Percentiles rank a stretch among this genome's conserved stretches.
Evolutionary conservation across 2,888 invertebrate genomes (phyloP).

Genomic region (Carterocephalus palaemon): DNA sequence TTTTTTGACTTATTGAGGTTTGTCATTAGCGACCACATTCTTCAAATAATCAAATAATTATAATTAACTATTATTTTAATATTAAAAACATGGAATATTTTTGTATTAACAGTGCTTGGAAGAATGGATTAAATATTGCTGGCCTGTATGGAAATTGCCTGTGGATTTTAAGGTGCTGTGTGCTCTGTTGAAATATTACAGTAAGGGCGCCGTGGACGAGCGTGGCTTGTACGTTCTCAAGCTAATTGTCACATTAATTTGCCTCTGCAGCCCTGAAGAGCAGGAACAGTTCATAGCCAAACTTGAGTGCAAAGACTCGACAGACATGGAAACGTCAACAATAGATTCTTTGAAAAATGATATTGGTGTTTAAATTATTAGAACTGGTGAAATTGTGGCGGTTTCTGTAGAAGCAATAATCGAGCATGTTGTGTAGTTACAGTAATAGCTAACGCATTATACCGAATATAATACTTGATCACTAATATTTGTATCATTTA

Average conservation of each 20-base stretch:
- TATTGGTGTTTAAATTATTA: slow-evolving; percentile 35
- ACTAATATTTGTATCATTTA: too few species aligned
- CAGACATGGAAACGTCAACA: slow-evolving; percentile 28
- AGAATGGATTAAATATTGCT: slow-evolving; percentile 60
- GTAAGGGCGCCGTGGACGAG: slow-evolving; percentile 45
- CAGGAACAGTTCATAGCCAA: slow-evolving; percentile 38
- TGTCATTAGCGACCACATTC: too few species aligned
- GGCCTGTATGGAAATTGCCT: slow-evolving; percentile 58
- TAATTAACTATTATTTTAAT: slow-evolving; percentile 3
- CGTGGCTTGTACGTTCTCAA: slow-evolving; percentile 43
- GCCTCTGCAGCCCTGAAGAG: slow-evolving; percentile 46
- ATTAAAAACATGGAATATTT: background rate
- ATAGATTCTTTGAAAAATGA: slow-evolving; percentile 41
- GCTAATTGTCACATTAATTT: slow-evolving; percentile 49
- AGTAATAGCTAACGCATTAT: too few species aligned
- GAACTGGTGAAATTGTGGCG: too few species aligned
- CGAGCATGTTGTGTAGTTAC: too few species aligned
- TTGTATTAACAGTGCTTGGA: slow-evolving; percentile 54
- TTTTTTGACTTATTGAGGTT: too few species aligned
- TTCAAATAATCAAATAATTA: too few species aligned
- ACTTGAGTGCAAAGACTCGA: slow-evolving; percentile 20
- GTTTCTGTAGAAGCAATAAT: too few species aligned
- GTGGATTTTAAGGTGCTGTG: slow-evolving; percentile 52
- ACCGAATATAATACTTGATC: too few species aligned
- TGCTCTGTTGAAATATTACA: slow-evolving; percentile 55